Percentiles rank a stretch among this genome's conserved stretches.
Evolutionary conservation across 2,113 vertebrate species (phyloP).

Genomic region (Takifugu bimaculatus): DNA sequence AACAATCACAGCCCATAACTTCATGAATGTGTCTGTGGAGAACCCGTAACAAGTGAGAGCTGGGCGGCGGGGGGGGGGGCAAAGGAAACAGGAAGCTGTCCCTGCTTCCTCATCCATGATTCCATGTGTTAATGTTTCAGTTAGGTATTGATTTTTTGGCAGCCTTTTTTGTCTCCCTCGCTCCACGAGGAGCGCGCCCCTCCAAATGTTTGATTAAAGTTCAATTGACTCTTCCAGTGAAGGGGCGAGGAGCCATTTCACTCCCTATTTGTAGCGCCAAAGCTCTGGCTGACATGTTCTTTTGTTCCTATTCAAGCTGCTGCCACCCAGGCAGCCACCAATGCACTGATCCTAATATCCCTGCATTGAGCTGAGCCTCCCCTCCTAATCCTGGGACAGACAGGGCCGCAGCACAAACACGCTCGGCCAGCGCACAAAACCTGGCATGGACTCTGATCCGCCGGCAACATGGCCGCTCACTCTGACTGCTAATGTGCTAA

Average conservation of each 20-base stretch:
- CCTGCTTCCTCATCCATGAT: conserved; percentile 84
- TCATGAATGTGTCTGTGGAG: conserved; percentile 35
- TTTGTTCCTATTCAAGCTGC: conserved; percentile 84
- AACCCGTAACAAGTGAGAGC: too few species aligned
- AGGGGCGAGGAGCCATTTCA: conserved; percentile 76
- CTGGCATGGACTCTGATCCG: conserved; percentile 65
- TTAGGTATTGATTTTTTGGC: conserved; percentile 88
- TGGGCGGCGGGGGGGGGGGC: conserved; percentile 5
- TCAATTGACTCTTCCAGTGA: conserved; percentile 83
- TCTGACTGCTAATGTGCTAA: conserved; percentile 14
- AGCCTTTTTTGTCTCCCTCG: conserved; percentile 80
- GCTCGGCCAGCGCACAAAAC: conserved; percentile 68
- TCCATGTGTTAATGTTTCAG: conserved; percentile 91
- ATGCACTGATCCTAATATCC: conserved; percentile 78
- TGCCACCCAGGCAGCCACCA: conserved; percentile 85
- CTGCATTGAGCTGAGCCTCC: conserved; percentile 71
- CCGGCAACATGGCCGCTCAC: conserved; percentile 1
- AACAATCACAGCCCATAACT: conserved; percentile 34
- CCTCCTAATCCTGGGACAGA: conserved; percentile 79
- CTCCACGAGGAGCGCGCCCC: conserved; percentile 70
- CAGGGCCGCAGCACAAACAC: conserved; percentile 63
- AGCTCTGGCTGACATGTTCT: conserved; percentile 77
- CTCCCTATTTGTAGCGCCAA: conserved; percentile 79
- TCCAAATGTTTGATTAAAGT: conserved; percentile 95
- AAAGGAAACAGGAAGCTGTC: conserved; percentile 51